Base-by-base conservation (phyloP, 2,113 vertebrate genomes). In the Emberiza fucata region DNA sequence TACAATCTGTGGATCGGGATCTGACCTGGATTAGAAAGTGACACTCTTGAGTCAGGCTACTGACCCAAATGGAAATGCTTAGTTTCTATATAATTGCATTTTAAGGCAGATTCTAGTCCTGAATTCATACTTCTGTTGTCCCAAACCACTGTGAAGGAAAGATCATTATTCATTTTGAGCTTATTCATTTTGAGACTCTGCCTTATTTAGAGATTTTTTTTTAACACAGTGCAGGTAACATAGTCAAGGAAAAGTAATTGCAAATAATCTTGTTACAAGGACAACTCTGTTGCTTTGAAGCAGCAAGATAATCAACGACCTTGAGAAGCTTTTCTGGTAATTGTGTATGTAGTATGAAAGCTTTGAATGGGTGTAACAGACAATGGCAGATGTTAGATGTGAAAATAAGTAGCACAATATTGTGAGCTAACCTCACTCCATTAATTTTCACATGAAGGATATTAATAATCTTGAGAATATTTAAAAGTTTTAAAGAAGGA, bases 261-360 rank as follows among this genome's bases (percentile, higher is more conserved):
- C 8, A 81, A 64, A 75, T 81, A 65, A 64, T 50, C 37, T 92
- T 86, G 27, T 50, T 31, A 42, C 60, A 92, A 86, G 47, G 69
- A 79, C 69, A 79, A 13, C 20, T 48, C n/a, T 54, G 37, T 6
- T 78, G 37, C 39, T 81, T 44, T 91, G 39, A 68, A 31, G 19
- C 31, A 80, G 19, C 44, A 40, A 69, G 56, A 85, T 53, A 86
- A 70, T 70, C 45, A 54, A 7, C 9, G 54, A 84, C 65, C 45
- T 59, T 89, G 48, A 87, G 50, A 44, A 80, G 11, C 27, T 84
- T 11, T 5, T 61, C 37, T 91, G 37, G 53, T 65, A 87, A 72
- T 65, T 68, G 19, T 0, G 0, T 31, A 7, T 44, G 4, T 45
- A n/a, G 24, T 39, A 12, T 50, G 27, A 82, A 88, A 29, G 16